Evolutionary conservation across 2,888 invertebrate species (phyloP).

Genomic region (Salticus scenicus): DNA sequence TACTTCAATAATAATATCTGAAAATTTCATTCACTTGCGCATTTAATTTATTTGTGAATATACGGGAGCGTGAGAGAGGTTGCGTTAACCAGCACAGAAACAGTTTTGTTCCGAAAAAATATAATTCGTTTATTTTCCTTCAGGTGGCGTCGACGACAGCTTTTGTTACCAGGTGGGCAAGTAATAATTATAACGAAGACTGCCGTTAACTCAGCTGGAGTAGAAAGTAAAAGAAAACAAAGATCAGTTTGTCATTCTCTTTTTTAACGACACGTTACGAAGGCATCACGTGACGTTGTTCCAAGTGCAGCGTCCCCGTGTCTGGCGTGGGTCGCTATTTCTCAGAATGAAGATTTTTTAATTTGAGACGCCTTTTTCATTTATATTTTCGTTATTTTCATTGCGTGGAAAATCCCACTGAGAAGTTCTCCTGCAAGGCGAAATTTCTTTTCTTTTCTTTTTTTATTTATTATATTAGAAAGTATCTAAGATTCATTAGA

Average conservation of each 20-base stretch:
- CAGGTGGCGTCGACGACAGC: slow-evolving; percentile 39
- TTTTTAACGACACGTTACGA: slow-evolving; percentile 24
- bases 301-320: slow-evolving; percentile 20
- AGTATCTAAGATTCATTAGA: no score
- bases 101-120: no score
- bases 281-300: slow-evolving; percentile 7
- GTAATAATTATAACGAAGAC: slow-evolving; percentile 22
- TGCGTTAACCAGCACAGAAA: no score
- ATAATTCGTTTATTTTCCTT: neutral
- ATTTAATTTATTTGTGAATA: no score
- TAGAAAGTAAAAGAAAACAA: slow-evolving; percentile 9
- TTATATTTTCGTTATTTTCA: no score
- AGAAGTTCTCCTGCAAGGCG: no score
- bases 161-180: slow-evolving; percentile 28
- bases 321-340: slow-evolving; percentile 25
- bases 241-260: neutral
- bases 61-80: no score
- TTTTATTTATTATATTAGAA: no score
- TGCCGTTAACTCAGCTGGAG: slow-evolving; percentile 56
- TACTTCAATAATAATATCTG: no score
- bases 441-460: no score
- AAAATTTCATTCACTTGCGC: no score
- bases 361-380: no score
- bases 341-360: slow-evolving; percentile 7
- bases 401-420: slow-evolving; percentile 21